phyloP scores from a whole-genome alignment of 2,888 invertebrate species.

The Graphium colonna region DNA sequence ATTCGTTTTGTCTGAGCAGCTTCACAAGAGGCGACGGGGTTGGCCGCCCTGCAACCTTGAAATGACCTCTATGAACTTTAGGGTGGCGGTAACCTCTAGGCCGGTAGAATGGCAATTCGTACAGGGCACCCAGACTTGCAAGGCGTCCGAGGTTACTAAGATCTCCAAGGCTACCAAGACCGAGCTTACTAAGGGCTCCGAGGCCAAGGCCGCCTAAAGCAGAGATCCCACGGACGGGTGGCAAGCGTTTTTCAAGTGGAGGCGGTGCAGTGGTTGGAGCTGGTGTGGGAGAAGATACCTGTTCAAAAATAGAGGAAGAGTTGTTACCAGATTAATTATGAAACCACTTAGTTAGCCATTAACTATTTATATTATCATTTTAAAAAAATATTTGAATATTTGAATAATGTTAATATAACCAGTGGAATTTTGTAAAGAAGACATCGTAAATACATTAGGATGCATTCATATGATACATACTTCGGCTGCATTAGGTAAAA shows the following conservation, averaged over 20 bases:
- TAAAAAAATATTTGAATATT: too few relatives aligned
- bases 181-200: background rate
- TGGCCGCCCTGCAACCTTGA: background rate
- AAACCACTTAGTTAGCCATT: too few relatives aligned
- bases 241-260: background rate
- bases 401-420: too few relatives aligned
- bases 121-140: background rate
- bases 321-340: too few relatives aligned
- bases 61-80: slow-evolving; percentile 1
- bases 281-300: too few relatives aligned
- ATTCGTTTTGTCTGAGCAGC: slow-evolving; percentile 13
- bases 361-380: too few relatives aligned
- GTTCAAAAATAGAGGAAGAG: background rate
- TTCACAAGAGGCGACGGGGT: slow-evolving; percentile 13
- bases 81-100: slow-evolving; percentile 1
- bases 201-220: too few relatives aligned
- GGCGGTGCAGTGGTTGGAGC: background rate
- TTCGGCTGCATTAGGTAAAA: too few relatives aligned
- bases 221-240: background rate
- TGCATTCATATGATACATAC: too few relatives aligned
- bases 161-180: background rate
- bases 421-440: too few relatives aligned
- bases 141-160: background rate
- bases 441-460: too few relatives aligned
- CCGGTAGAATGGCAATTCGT: background rate